Evolutionary conservation across 2,797 vertebrate genomes (phyloP).

Genomic region (Champsocephalus esox): DNA sequence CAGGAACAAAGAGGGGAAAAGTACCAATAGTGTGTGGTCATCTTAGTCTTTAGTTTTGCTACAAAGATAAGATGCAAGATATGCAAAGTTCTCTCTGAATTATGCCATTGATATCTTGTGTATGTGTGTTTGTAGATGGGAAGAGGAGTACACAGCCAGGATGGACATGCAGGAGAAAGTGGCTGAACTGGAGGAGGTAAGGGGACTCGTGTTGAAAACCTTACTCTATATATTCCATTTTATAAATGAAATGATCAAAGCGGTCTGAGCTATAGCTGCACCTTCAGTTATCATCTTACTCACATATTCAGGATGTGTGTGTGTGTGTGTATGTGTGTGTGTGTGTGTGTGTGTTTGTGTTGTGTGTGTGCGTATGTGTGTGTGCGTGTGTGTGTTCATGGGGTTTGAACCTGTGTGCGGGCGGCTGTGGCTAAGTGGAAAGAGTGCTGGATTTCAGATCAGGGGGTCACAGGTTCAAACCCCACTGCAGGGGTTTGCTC

Average conservation of each 20-base stretch:
- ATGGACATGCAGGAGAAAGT: conserved; percentile 92
- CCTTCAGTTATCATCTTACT: neutral
- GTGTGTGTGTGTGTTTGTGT: neutral
- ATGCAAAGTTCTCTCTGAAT: neutral
- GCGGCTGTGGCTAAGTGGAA: too few species aligned
- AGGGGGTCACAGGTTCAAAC: too few species aligned
- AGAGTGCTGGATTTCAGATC: too few species aligned
- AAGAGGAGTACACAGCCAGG: conserved; percentile 91
- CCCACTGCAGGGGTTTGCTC: too few species aligned
- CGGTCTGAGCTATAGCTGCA: neutral
- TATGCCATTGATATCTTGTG: neutral
- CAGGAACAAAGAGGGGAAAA: neutral
- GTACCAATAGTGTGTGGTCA: neutral
- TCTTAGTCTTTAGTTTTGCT: neutral
- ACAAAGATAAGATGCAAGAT: too few species aligned
- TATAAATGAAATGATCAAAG: neutral
- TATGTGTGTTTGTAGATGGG: conserved; percentile 85
- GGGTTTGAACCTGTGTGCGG: neutral
- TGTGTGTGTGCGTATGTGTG: too few species aligned
- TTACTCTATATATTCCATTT: neutral
- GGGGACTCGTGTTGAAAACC: neutral
- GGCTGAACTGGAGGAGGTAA: conserved; percentile 59
- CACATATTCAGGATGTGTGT: neutral
- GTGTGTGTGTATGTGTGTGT: neutral
- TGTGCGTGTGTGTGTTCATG: conserved; percentile 8